A percentile compares a stretch with the other conserved stretches of the same genome.
Evolutionary conservation across 2,888 invertebrate species (phyloP).

Genomic region (Boloria euphrosyne): DNA sequence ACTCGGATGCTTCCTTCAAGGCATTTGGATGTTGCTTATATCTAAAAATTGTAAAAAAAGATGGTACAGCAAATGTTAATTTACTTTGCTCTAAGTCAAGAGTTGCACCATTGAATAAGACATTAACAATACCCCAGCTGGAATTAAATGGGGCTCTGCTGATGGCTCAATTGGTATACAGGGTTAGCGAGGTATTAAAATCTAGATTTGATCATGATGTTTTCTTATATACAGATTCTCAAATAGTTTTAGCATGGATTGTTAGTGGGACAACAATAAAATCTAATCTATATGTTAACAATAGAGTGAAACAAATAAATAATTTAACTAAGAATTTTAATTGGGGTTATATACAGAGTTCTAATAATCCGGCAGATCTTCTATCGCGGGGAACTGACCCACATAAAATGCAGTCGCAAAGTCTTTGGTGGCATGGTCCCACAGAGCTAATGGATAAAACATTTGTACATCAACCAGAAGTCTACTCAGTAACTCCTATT

Average conservation of each 20-base stretch:
- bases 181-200: no score
- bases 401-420: conserved; percentile 1
- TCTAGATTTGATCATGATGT: neutral
- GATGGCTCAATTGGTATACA: no score
- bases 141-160: neutral
- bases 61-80: no score
- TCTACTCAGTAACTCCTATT: neutral
- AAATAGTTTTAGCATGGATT: conserved; percentile 6
- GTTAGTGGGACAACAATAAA: conserved; percentile 3
- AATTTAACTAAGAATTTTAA: conserved; percentile 3
- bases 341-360: conserved; percentile 4
- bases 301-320: conserved; percentile 3
- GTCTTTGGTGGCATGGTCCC: neutral
- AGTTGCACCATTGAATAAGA: neutral
- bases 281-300: neutral
- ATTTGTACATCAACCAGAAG: no score
- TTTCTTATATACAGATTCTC: conserved; percentile 3
- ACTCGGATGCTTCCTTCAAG: no score
- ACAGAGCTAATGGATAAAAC: no score
- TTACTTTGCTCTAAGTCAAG: no score
- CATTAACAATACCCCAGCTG: conserved; percentile 1
- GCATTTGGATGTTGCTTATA: no score
- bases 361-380: conserved; percentile 3
- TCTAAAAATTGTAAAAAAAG: no score
- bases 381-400: conserved; percentile 1